Percentiles rank a stretch among this genome's conserved stretches.
Evolutionary conservation across 2,888 invertebrate genomes (phyloP).

Genomic region (Gymnocheta viridis): DNA sequence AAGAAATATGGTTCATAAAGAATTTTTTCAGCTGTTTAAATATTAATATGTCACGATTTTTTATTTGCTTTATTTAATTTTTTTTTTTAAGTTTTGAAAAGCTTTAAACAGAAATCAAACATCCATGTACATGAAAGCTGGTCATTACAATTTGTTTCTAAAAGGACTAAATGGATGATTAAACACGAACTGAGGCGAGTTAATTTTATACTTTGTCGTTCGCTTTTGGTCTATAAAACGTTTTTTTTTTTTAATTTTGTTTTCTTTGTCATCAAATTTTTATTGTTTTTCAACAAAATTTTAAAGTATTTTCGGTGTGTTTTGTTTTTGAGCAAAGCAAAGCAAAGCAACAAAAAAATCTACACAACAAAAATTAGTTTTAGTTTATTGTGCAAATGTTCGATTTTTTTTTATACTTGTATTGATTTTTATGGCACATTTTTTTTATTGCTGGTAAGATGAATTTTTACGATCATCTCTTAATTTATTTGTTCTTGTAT

Average conservation of each 20-base stretch:
- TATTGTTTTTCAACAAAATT: not conserved
- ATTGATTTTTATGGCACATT: constrained; percentile 25
- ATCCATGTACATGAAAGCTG: too few relatives aligned
- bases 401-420: too few relatives aligned
- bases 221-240: not conserved
- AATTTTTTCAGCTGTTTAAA: too few relatives aligned
- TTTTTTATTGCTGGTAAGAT: not conserved
- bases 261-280: not conserved
- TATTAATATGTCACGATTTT: too few relatives aligned
- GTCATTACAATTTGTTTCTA: not conserved
- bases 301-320: not conserved
- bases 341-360: too few relatives aligned
- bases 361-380: not conserved
- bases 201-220: constrained; percentile 9
- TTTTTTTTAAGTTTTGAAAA: too few relatives aligned
- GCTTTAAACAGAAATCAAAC: too few relatives aligned
- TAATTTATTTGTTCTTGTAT: not conserved
- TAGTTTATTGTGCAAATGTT: not conserved
- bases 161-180: constrained; percentile 28
- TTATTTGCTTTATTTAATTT: too few relatives aligned
- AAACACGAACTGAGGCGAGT: constrained; percentile 16
- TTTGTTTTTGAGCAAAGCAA: not conserved
- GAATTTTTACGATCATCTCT: constrained; percentile 26
- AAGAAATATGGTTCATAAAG: too few relatives aligned
- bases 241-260: not conserved